phyloP scores from a whole-genome alignment of 2,113 vertebrate genomes.

The Otolemur garnettii region DNA sequence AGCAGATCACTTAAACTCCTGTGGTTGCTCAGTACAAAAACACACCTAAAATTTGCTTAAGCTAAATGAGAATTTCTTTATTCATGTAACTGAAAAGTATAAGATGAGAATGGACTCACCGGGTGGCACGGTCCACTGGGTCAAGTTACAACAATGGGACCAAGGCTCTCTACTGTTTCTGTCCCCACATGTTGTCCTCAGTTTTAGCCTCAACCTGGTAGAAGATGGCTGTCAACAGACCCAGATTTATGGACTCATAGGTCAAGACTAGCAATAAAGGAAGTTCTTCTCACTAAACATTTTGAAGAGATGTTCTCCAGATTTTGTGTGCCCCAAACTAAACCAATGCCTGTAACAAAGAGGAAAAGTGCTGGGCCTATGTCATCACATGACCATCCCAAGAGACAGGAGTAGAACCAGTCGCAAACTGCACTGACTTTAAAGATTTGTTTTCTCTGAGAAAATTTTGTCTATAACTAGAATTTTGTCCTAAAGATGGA shows the following conservation, averaged over 20 bases:
- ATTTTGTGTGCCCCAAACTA: background rate
- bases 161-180: background rate
- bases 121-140: fast-evolving
- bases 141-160: background rate
- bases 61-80: background rate
- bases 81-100: background rate
- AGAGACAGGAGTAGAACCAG: fast-evolving
- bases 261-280: background rate
- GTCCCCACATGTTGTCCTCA: background rate
- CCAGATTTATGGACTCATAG: background rate
- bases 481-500: background rate
- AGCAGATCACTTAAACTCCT: background rate
- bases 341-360: background rate
- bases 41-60: background rate
- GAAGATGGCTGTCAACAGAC: background rate
- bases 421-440: background rate
- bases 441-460: background rate
- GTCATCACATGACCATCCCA: background rate
- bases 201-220: background rate
- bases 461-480: background rate
- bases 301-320: background rate
- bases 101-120: background rate
- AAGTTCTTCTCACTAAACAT: background rate
- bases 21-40: background rate
- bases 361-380: background rate